Conservation (phyloP, 2,888 invertebrate species). For the Himalopsyche japonica region DNA sequence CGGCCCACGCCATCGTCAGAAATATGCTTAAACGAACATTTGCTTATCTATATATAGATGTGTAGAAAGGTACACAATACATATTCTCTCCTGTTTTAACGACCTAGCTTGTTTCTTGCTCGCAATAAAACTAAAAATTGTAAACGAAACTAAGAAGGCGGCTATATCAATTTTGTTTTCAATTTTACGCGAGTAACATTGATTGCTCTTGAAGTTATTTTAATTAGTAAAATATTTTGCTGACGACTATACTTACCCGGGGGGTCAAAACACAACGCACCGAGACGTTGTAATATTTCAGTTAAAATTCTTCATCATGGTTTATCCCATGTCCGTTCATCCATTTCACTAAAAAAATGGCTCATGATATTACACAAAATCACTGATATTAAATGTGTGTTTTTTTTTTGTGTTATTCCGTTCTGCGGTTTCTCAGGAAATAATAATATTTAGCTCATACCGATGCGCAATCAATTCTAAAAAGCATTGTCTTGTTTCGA, state of each 20-base stretch:
- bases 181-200: no score
- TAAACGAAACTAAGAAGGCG: no score
- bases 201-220: no score
- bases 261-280: background rate
- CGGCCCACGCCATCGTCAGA: no score
- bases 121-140: no score
- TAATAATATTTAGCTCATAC: background rate
- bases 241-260: background rate
- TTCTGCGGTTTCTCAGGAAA: background rate
- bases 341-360: background rate
- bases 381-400: background rate
- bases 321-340: background rate
- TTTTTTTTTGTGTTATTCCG: background rate
- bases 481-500: background rate
- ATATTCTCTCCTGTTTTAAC: no score
- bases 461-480: background rate
- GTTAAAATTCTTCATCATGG: background rate
- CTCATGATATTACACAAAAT: background rate
- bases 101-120: no score
- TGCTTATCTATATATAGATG: no score
- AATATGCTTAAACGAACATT: no score
- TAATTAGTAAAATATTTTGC: no score
- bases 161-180: no score
- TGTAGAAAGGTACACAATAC: no score
- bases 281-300: background rate